Evolutionary conservation across 1,140 invertebrate genomes (phyloP).

Genomic region (Centruroides sculpturatus): DNA sequence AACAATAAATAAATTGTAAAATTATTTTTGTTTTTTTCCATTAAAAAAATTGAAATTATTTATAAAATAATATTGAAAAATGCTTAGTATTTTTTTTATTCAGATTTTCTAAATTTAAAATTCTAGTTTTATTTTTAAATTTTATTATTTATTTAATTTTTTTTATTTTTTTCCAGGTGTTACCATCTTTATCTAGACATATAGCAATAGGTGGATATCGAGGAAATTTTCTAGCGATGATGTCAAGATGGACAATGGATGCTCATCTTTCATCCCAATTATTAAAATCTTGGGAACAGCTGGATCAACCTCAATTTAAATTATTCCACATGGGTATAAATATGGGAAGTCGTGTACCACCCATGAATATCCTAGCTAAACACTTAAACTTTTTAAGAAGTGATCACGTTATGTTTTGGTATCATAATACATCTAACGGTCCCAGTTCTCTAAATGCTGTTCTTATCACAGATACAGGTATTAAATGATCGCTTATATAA

Average conservation of each 20-base stretch:
- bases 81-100: no score
- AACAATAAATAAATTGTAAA: no score
- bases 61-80: no score
- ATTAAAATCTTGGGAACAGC: conserved; percentile 18
- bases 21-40: no score
- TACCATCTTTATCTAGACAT: conserved; percentile 21
- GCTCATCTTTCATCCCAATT: conserved; percentile 20
- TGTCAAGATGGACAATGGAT: conserved; percentile 24
- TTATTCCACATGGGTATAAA: conserved; percentile 14
- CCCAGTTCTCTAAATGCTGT: conserved; percentile 24
- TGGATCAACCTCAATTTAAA: conserved; percentile 18
- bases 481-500: background rate
- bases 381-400: conserved; percentile 24
- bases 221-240: conserved; percentile 30
- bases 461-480: conserved; percentile 32
- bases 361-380: conserved; percentile 10
- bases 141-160: background rate
- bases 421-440: conserved; percentile 15
- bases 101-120: no score
- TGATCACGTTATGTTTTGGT: conserved; percentile 28
- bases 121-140: no score
- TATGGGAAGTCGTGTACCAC: conserved; percentile 14
- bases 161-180: conserved; percentile 5
- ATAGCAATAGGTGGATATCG: conserved; percentile 21
- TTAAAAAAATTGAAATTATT: no score